phyloP scores from a whole-genome alignment of 2,888 invertebrate genomes.

The Morpho deidamia region DNA sequence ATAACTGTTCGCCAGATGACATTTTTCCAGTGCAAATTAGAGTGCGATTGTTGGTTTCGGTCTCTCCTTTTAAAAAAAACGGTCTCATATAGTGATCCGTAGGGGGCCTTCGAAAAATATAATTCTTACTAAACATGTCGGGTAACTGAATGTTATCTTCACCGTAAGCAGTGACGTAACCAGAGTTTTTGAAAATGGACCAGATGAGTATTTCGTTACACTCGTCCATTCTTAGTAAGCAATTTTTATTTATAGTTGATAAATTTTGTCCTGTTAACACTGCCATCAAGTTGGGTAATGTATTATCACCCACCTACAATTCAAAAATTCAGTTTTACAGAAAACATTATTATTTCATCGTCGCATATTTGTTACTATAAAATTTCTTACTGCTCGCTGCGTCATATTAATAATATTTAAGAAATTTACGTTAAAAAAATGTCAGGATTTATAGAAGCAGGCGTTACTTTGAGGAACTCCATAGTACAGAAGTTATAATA shows the following conservation, averaged over 20 bases:
- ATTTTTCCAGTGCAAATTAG: constrained; percentile 67
- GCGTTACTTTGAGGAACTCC: too few species aligned
- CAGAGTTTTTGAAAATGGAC: constrained; percentile 83
- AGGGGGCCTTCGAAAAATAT: constrained; percentile 84
- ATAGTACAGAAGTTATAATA: too few species aligned
- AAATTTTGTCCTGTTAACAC: constrained; percentile 84
- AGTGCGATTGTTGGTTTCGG: constrained; percentile 61
- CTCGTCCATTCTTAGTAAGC: constrained; percentile 68
- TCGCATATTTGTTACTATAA: too few species aligned
- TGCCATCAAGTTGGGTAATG: constrained; percentile 93
- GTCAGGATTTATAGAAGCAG: too few species aligned
- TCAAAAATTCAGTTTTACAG: neutral
- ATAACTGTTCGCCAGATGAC: constrained; percentile 82
- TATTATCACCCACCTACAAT: constrained; percentile 89
- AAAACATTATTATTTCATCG: too few species aligned
- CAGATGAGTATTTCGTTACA: constrained; percentile 88
- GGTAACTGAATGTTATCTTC: constrained; percentile 85
- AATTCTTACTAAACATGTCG: constrained; percentile 80
- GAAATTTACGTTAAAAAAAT: too few species aligned
- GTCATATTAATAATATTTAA: too few species aligned
- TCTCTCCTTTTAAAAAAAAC: constrained; percentile 83
- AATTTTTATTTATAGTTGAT: constrained; percentile 69
- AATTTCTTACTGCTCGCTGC: too few species aligned
- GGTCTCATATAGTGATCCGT: constrained; percentile 90
- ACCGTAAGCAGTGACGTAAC: constrained; percentile 88